Evolutionary conservation across 2,888 invertebrate species (phyloP), one percentile per base, ranked within the genome.

Genomic region (Urechis unicinctus): DNA sequence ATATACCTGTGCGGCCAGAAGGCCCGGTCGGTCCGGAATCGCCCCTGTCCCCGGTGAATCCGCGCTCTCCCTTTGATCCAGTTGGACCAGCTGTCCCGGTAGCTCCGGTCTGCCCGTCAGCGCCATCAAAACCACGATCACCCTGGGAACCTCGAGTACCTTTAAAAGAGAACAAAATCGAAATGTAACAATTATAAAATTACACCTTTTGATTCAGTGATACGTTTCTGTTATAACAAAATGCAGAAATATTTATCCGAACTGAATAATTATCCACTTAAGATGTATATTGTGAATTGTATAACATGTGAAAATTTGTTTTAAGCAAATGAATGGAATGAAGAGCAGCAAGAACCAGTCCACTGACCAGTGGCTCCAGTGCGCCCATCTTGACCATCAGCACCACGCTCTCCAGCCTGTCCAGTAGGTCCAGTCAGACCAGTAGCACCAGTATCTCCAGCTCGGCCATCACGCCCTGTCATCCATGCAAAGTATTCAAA

Each of bases 71-170:
- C 24, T 31, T 50, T 6, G 31, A 24, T 25, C 55, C 57, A 13
- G n/a, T 0, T 24, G 45, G 26, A 42, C 57, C 57, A n/a, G 53
- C 24, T 6, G 26, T 22, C 28, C 61, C 60, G 29, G 21, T 2
- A 25, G 28, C 21, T n/a, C 55, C n/a, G n/a, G 36, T 21, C 17
- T 30, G 22, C 22, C 50, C 50, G 25, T 31, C n/a, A n/a, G n/a
- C n/a, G n/a, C n/a, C n/a, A n/a, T n/a, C n/a, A n/a, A n/a, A n/a
- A n/a, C n/a, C 55, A 22, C 21, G 6, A n/a, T n/a, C n/a, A n/a
- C n/a, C n/a, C n/a, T n/a, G n/a, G n/a, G n/a, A n/a, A n/a, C n/a
- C n/a, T n/a, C n/a, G n/a, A n/a, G n/a, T n/a, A n/a, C n/a, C n/a
- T n/a, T n/a, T n/a, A n/a, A n/a, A n/a, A n/a, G n/a, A n/a, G n/a